Evolutionary conservation across 2,113 vertebrate genomes (phyloP).

Genomic region (Centrocercus urophasianus): DNA sequence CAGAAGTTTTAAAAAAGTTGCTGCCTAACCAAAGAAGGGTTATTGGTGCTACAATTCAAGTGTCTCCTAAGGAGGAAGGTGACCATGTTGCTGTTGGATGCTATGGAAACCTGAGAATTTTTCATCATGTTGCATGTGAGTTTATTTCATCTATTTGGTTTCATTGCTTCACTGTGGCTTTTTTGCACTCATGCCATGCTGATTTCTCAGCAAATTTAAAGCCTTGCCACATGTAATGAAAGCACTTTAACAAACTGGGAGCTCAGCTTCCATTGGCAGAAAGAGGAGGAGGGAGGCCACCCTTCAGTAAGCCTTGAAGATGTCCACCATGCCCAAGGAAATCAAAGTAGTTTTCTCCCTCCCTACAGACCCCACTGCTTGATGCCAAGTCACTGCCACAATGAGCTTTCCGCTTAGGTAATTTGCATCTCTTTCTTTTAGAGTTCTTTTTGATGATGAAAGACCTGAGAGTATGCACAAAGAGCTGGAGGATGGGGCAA

Average conservation of each 20-base stretch:
- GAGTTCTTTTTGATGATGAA: slow-evolving; percentile 55
- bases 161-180: neutral
- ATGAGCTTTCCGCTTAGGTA: neutral
- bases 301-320: neutral
- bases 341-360: neutral
- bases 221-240: neutral
- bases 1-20: neutral
- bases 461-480: accelerated
- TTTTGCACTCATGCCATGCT: neutral
- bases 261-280: neutral
- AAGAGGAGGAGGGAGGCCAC: neutral
- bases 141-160: neutral
- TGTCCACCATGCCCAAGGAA: neutral
- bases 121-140: neutral
- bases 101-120: slow-evolving; percentile 7
- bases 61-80: neutral
- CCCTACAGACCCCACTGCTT: neutral
- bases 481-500: neutral
- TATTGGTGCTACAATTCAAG: neutral
- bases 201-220: neutral
- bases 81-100: neutral
- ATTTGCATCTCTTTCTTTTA: slow-evolving; percentile 41
- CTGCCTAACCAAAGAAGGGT: neutral
- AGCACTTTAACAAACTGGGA: neutral
- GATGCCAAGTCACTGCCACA: neutral